Base-by-base conservation (phyloP, 2,888 invertebrate genomes). In the Galerucella nymphaeae region DNA sequence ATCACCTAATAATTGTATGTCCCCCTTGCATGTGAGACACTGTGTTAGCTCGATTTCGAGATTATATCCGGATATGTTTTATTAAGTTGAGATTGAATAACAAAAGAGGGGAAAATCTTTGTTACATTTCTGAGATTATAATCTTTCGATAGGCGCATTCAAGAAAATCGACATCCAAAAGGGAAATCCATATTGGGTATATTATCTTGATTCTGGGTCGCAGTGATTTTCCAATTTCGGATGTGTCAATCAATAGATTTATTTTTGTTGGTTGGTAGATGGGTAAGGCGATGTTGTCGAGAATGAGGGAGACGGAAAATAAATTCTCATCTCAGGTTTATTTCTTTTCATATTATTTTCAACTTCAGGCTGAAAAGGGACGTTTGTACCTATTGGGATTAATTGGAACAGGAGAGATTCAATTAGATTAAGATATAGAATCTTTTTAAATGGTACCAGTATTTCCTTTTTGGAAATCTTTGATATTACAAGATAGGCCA, bases 41-140 rank as follows among this genome's bases (percentile, higher is more conserved):
- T 59, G 59, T 11, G n/a, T 14, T 30, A 4, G 23, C 30, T 59
- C 30, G 59, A 59, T 59, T 30, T 69, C 53, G 10, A 72, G 72
- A 67, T 72, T 67, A 72, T 64, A 72, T 72, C 72, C 58, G 72
- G 72, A 67, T 57, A 67, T 72, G 68, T 72, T 68, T 72, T 72
- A 72, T 72, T 67, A 58, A 63, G 67, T 63, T 58, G 62, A 58
- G 72, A 68, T 72, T 67, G 72, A 72, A 72, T 72, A 68, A 68
- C 72, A 72, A 72, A 55, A 58, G 63, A 41, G 63, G 61, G 72
- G 69, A 55, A 62, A 61, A 61, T 69, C 62, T 69, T 69, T 62
- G 69, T 69, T 45, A 69, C 62, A 61, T 48, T 30, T 61, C 50
- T 62, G n/a, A 62, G 69, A 69, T 69, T 62, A 62, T 61, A 61